These are phyloP conservation scores for Diacarnus erythraeanus DNA, from an alignment of 37 sponge, comb jelly and placozoan species.

Conservation along the genomic window DNA sequence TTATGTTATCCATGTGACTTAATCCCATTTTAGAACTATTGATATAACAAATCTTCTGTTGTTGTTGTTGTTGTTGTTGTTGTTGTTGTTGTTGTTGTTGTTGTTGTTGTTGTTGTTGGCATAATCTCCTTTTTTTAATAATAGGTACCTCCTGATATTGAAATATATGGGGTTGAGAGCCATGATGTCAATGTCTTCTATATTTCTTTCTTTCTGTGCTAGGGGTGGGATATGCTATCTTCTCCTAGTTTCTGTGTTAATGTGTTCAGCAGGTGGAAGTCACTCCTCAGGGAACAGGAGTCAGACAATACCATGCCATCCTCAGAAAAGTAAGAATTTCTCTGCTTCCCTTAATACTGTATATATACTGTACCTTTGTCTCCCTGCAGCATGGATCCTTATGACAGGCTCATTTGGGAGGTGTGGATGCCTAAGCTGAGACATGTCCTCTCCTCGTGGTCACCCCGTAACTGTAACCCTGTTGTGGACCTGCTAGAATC, in stretches of 20 bases:
- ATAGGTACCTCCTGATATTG: too few species aligned
- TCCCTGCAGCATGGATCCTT: constrained; percentile 70
- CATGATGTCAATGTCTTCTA: background rate
- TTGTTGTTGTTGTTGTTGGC: too few species aligned
- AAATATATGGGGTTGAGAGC: too few species aligned
- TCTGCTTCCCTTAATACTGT: background rate
- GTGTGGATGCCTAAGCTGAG: constrained; percentile 92
- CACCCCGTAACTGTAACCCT: constrained; percentile 36
- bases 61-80: too few species aligned
- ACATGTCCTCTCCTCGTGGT: constrained; percentile 39
- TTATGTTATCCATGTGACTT: too few species aligned
- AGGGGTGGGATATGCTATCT: constrained; percentile 58
- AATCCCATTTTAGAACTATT: too few species aligned
- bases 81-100: too few species aligned
- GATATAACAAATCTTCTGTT: too few species aligned
- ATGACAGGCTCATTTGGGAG: constrained; percentile 89
- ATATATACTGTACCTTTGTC: background rate
- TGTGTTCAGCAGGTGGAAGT: constrained; percentile 54
- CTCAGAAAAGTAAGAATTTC: constrained; percentile 44
- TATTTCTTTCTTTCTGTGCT: background rate
- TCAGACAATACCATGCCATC: constrained; percentile 30
- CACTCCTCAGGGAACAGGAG: constrained; percentile 48
- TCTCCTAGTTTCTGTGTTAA: constrained; percentile 24
- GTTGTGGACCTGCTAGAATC: constrained; percentile 80
- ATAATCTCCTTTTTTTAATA: too few species aligned